These are phyloP conservation scores for Macrobrachium nipponense DNA, from an alignment of 1,140 invertebrate species.

Conservation along the genomic window DNA sequence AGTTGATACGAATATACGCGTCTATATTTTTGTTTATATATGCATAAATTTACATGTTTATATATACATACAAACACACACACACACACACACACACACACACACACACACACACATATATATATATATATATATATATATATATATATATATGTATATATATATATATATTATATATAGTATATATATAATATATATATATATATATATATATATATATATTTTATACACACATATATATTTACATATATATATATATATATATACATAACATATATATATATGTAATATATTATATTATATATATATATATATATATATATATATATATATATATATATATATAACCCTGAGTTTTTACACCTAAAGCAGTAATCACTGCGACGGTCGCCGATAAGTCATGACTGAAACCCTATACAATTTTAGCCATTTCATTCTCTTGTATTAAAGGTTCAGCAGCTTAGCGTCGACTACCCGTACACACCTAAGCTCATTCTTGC, in stretches of 20 bases:
- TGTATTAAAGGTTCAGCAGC: no score
- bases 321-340: neutral
- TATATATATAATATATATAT: conserved; percentile 1
- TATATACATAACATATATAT: neutral
- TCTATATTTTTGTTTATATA: conserved; percentile 14
- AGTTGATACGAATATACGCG: neutral
- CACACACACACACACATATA: conserved; percentile 10
- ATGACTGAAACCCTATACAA: no score
- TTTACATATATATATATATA: neutral
- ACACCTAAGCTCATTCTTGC: no score
- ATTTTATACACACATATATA: neutral
- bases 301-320: neutral
- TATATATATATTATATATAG: conserved; percentile 21
- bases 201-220: conserved; percentile 33
- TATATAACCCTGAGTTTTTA: no score
- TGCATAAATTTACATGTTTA: no score
- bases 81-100: neutral
- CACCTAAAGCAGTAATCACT: no score
- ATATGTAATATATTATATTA: neutral
- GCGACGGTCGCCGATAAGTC: no score
- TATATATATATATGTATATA: conserved; percentile 33
- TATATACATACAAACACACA: conserved; percentile 16
- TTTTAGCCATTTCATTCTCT: no score
- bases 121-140: conserved; percentile 29
- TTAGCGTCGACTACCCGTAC: no score